Base-by-base conservation (phyloP, 2,113 vertebrate genomes). In the Choloepus hoffmanni region DNA sequence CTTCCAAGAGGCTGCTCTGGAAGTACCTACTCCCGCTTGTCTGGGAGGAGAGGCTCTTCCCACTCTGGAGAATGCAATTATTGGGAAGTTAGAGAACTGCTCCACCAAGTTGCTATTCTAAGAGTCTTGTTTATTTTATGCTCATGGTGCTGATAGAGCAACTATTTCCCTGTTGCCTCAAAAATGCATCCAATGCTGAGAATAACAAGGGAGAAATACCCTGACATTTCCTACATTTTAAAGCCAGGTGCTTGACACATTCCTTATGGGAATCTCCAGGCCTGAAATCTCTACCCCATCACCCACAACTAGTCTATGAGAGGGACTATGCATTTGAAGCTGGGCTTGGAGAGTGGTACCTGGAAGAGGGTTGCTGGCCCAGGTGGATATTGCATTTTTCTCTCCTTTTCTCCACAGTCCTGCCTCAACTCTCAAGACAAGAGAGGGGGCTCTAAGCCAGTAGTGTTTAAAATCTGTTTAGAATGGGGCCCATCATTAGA, bases 261-360 rank as follows among this genome's bases (percentile, higher is more conserved):
- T 60, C 30, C 6, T 45, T 11, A 30, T 0, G 0, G 36, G 6
- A 45, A 45, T 45, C 43, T 77, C 30, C 45, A 76, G 3, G 13
- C 43, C 85, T 48, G 2, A 36, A 76, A n/a, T 16, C 19, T 36
- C 12, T 10, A 70, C 4, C 11, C 15, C 1, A 14, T 36, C 43
- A 43, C 12, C 26, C 33, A 73, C 23, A 23, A 24, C 12, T 18
- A 45, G 28, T 10, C 18, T 26, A 9, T 62, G 50, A 36, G 65
- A 58, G 33, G 50, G 60, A 58, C 26, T 3, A n/a, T 15, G 19
- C 19, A 24, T 67, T 50, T 65, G 40, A 86, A 81, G n/a, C n/a
- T n/a, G 26, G 21, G 13, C 24, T 43, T 70, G 33, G 3, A 3
- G 10, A 50, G 15, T 3, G 12, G n/a, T 2, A 16, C 3, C 1